Evolutionary conservation across 2,113 vertebrate species (phyloP).

Genomic region (Eublepharis macularius): DNA sequence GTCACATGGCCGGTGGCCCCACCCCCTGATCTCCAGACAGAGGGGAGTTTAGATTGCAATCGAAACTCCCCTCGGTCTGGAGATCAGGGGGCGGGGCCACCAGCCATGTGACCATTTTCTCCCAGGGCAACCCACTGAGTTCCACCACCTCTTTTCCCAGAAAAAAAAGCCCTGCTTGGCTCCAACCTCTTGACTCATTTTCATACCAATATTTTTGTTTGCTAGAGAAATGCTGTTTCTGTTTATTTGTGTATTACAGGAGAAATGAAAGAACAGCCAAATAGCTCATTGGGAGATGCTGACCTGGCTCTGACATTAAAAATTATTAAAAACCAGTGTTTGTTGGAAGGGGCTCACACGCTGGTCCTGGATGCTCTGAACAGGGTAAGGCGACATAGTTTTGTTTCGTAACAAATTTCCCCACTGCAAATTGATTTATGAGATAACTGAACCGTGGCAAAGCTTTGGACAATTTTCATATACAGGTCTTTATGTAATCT

Average conservation of each 20-base stretch:
- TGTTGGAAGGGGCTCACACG: conserved; percentile 85
- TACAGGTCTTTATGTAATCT: not conserved
- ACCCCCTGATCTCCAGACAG: too few relatives aligned
- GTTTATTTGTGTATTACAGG: conserved; percentile 58
- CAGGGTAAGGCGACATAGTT: conserved; percentile 77
- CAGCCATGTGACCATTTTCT: too few relatives aligned
- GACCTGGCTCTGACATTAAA: conserved; percentile 79
- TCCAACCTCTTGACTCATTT: not conserved
- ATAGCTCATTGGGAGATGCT: conserved; percentile 66
- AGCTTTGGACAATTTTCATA: not conserved
- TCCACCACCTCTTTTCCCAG: too few relatives aligned
- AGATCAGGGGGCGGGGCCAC: too few relatives aligned
- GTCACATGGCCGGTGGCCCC: too few relatives aligned
- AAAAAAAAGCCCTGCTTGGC: too few relatives aligned
- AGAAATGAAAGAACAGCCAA: conserved; percentile 46
- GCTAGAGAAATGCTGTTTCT: conserved; percentile 6
- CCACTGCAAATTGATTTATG: not conserved
- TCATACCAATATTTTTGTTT: conserved; percentile 7
- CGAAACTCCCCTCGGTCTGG: too few relatives aligned
- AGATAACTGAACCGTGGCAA: not conserved
- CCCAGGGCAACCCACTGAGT: too few relatives aligned
- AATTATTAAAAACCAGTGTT: conserved; percentile 88
- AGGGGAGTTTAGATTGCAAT: too few relatives aligned
- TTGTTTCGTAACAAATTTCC: conserved; percentile 29
- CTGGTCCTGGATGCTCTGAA: conserved; percentile 89